A percentile compares a stretch with the other conserved stretches of the same genome.
phyloP scores from a whole-genome alignment of 2,888 invertebrate species.

The Rhamnusium bicolor region DNA sequence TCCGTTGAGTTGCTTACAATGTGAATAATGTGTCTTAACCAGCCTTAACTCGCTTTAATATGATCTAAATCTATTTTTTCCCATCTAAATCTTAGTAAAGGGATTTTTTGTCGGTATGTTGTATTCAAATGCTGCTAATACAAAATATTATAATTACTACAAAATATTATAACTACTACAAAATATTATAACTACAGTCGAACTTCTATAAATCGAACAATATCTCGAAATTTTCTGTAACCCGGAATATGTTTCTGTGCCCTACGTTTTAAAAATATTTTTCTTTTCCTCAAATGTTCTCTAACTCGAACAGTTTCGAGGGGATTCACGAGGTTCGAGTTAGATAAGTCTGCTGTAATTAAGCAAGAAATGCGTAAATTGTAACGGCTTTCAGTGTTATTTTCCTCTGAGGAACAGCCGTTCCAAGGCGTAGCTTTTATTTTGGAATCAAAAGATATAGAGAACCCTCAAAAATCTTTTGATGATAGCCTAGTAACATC shows the following conservation, averaged over 20 bases:
- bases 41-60: neutral
- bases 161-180: no score
- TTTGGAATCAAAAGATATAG: neutral
- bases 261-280: no score
- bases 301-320: no score
- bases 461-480: neutral
- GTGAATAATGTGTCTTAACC: neutral
- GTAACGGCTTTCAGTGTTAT: neutral
- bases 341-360: no score
- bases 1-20: slow-evolving; percentile 25
- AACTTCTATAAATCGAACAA: no score
- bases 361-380: no score
- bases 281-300: no score
- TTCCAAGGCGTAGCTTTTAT: neutral
- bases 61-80: neutral
- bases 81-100: neutral
- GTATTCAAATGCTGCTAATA: neutral
- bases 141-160: neutral
- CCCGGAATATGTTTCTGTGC: no score
- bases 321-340: no score
- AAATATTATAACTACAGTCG: no score
- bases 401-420: neutral
- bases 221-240: no score
- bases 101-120: neutral
- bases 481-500: no score